Percentiles rank a stretch among this genome's conserved stretches.
These are phyloP conservation scores for Pedicia rivosa DNA, from an alignment of 2,888 invertebrate genomes.

Conservation along the genomic window DNA sequence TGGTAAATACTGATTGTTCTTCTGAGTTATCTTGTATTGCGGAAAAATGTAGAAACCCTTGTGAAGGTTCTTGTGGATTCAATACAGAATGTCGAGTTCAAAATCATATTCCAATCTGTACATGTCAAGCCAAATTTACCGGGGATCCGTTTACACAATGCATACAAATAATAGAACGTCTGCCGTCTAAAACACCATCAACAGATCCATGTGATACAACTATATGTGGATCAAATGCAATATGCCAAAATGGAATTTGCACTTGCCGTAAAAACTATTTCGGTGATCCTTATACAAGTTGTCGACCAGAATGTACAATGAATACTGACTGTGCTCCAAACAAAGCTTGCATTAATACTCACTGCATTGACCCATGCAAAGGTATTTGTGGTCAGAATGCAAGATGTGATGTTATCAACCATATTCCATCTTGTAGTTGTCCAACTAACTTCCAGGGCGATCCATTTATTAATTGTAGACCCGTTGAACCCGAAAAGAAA, in stretches of 20 bases:
- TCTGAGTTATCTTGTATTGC: conserved; percentile 50
- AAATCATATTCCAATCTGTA: conserved; percentile 52
- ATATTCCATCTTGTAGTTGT: conserved; percentile 57
- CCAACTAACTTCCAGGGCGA: conserved; percentile 48
- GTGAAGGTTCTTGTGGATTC: conserved; percentile 52
- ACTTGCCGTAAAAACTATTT: conserved; percentile 41
- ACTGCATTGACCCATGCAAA: conserved; percentile 56
- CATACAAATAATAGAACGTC: conserved; percentile 20
- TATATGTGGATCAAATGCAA: conserved; percentile 60
- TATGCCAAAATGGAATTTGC: conserved; percentile 51
- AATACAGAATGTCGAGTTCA: conserved; percentile 54
- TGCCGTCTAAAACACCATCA: conserved; percentile 38
- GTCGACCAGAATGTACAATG: conserved; percentile 55
- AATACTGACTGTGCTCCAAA: conserved; percentile 54
- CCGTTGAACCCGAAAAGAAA: not conserved
- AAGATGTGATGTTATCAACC: conserved; percentile 53
- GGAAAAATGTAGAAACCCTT: conserved; percentile 55
- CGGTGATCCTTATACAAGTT: conserved; percentile 46
- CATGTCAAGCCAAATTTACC: conserved; percentile 39
- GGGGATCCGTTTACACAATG: conserved; percentile 53
- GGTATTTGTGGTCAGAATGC: conserved; percentile 58
- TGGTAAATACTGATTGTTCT: conserved; percentile 46
- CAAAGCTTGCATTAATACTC: conserved; percentile 53
- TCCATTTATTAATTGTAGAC: conserved; percentile 46
- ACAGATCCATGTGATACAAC: conserved; percentile 55